Conservation (phyloP, 2,113 vertebrate genomes). For the Trematocara marginatum region DNA sequence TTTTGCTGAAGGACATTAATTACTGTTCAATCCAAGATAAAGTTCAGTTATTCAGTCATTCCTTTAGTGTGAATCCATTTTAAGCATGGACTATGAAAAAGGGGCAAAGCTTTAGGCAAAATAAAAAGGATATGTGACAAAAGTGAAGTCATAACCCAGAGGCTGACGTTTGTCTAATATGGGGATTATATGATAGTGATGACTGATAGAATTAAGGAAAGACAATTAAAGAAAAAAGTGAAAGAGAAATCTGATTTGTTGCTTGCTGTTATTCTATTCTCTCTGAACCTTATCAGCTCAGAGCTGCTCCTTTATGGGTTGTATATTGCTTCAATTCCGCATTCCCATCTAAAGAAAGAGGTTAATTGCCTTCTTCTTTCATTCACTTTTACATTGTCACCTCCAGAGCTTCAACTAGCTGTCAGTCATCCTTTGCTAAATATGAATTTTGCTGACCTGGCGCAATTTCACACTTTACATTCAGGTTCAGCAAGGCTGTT, state of each 20-base stretch:
- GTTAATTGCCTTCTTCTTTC: background rate
- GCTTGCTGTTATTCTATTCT: background rate
- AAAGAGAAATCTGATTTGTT: background rate
- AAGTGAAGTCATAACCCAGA: background rate
- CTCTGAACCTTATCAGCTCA: background rate
- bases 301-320: background rate
- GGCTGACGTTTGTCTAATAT: background rate
- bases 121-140: background rate
- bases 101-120: background rate
- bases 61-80: background rate
- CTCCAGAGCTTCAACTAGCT: background rate
- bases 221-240: background rate
- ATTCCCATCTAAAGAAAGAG: background rate
- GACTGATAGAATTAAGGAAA: background rate
- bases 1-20: background rate
- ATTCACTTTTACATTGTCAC: background rate
- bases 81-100: background rate
- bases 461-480: background rate
- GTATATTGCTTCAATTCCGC: background rate
- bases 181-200: background rate
- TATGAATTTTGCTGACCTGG: background rate
- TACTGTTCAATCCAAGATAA: background rate
- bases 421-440: background rate
- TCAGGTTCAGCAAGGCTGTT: background rate
- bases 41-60: background rate